Evolutionary conservation across 2,888 invertebrate species (phyloP).

Genomic region (Cheilosia soror): DNA sequence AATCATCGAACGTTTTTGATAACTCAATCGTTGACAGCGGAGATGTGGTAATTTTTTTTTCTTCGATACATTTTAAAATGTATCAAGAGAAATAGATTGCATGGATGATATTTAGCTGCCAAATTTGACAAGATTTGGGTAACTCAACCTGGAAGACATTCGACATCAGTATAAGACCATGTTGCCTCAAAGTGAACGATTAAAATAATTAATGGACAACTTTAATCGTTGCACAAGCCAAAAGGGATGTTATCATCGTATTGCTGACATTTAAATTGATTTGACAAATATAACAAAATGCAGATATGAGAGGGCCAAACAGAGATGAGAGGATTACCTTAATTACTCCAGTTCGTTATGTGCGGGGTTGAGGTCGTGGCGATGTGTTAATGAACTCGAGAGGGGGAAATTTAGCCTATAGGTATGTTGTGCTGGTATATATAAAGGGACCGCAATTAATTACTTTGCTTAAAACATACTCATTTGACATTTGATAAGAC

Average conservation of each 20-base stretch:
- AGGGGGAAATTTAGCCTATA: too few relatives aligned
- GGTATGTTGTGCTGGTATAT: too few relatives aligned
- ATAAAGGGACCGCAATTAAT: slow-evolving; percentile 23
- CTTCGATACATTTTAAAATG: too few relatives aligned
- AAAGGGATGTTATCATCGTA: slow-evolving; percentile 18
- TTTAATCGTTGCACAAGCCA: slow-evolving; percentile 28
- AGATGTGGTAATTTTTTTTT: too few relatives aligned
- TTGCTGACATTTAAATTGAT: slow-evolving; percentile 45
- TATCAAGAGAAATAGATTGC: neutral
- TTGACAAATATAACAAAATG: slow-evolving; percentile 38
- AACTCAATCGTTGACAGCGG: slow-evolving; percentile 21
- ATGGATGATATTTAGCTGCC: neutral
- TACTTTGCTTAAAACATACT: neutral
- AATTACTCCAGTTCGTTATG: slow-evolving; percentile 27
- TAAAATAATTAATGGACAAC: slow-evolving; percentile 48
- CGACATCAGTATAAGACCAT: slow-evolving; percentile 16
- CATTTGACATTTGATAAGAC: slow-evolving; percentile 1
- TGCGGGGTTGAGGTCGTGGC: neutral
- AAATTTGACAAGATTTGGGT: neutral
- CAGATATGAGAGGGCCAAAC: neutral
- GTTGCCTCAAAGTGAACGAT: slow-evolving; percentile 37
- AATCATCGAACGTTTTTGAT: slow-evolving; percentile 5
- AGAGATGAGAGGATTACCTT: neutral
- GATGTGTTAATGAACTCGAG: neutral
- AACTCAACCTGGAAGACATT: neutral